A percentile compares a stretch with the other conserved stretches of the same genome.
Evolutionary conservation across 2,797 vertebrate species (phyloP).

Genomic region (Champsocephalus gunnari): DNA sequence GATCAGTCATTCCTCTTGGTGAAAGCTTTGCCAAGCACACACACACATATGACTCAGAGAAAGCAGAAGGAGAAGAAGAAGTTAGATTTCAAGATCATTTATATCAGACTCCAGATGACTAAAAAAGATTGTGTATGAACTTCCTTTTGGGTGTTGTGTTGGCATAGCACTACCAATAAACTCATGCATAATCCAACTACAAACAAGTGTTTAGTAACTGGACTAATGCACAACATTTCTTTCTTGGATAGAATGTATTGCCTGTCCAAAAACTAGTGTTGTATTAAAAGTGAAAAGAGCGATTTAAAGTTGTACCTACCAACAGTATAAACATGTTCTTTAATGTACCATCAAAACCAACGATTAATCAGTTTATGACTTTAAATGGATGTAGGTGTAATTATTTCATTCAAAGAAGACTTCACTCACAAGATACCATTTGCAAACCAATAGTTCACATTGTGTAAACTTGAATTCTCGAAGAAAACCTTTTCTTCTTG

Average conservation of each 20-base stretch:
- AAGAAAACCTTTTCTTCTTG: too few relatives aligned
- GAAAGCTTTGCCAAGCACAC: neutral
- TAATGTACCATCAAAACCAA: neutral
- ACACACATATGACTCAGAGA: conserved; percentile 7
- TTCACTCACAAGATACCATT: too few relatives aligned
- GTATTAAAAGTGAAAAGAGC: neutral
- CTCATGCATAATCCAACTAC: neutral
- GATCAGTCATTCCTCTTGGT: neutral
- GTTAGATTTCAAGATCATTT: neutral
- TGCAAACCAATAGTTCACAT: too few relatives aligned
- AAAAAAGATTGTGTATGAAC: conserved; percentile 7
- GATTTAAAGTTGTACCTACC: neutral
- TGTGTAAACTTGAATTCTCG: too few relatives aligned
- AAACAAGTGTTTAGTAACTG: conserved; percentile 2
- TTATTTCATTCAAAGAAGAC: too few relatives aligned
- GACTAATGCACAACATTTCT: neutral
- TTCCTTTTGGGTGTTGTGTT: neutral
- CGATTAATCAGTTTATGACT: neutral
- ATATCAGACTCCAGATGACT: conserved; percentile 23
- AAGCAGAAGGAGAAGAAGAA: conserved; percentile 1
- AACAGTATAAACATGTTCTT: neutral
- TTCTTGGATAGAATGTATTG: neutral
- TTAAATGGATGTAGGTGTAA: neutral
- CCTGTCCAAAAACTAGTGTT: neutral
- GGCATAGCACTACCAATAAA: neutral